Evolutionary conservation across 2,888 invertebrate species (phyloP), one percentile per base, ranked within the genome.

Genomic region (Thyatira batis): DNA sequence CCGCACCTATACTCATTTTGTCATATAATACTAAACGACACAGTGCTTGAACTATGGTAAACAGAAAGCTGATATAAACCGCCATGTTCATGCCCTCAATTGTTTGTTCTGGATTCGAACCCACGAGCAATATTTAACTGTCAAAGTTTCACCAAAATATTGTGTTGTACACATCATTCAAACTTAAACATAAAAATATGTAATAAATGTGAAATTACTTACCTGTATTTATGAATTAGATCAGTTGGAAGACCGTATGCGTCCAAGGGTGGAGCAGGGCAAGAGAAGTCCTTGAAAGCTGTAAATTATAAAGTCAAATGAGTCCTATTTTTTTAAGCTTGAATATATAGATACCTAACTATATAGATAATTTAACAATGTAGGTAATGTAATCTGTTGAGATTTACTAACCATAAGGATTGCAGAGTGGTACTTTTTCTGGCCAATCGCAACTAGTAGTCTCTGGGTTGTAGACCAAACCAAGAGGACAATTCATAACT

Each of bases 391-490:
- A 23, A n/a, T 6, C 2, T 2, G 11, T 3, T 11, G 10, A 3
- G 30, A 11, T 30, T 30, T 30, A 30, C 10, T 30, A 30, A 87
- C 88, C 78, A 46, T 65, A 55, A n/a, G 76, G 73, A 21, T 73
- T 80, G 62, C 89, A 88, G 0, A 68, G 60, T 3, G 84, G 87
- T 1, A 88, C 87, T 51, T 84, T 82, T 10, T 66, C 78, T 1
- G 79, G 83, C 85, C 85, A 89, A 53, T 89, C 88, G 51, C 89
- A 89, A 43, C 57, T 67, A 52, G 60, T 71, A 13, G 52, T 64
- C 20, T 54, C 55, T 0, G 58, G 43, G 57, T 85, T 87, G 58
- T 87, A 89, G 1, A 71, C 88, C 6, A 87, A 61, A 1, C 88
- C 88, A 9, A 63, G 50, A 0, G 88, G 85, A 55, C 89, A 89